Evolutionary conservation across 2,888 invertebrate genomes (phyloP), one percentile per base, ranked within the genome.

Genomic region (Colletes collaris): DNA sequence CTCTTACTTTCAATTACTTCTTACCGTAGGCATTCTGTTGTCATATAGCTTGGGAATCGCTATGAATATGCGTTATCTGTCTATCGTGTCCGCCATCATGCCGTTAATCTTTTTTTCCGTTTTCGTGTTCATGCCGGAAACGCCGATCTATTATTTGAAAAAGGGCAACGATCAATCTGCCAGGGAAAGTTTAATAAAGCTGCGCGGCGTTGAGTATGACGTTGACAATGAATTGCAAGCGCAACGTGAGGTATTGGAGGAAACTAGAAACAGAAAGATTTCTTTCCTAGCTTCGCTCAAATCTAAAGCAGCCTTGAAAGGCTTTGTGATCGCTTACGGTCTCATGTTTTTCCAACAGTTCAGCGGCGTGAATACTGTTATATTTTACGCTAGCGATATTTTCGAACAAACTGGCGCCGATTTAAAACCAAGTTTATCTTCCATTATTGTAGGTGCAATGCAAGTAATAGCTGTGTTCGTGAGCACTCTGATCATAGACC

Each of bases 271-370:
- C 6, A 94, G 95, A 73, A 94, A 94, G 0, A 93, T 94, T 0
- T 94, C 96, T 0, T 94, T 96, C 76, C 73, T 89, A 6, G 90
- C 93, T 1, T 94, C 95, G 0, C 94, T 96, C 11, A 94, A 94
- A 2, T 95, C 95, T 66, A 95, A 93, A 82, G 95, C 95, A 0
- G 95, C 96, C 0, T 91, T 95, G 35, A 96, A 95, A 90, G 97
- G 96, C 0, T 93, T 97, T 3, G 75, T 95, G 13, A 96, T 97
- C 76, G 96, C 96, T 82, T 95, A 96, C 90, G 95, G 96, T 3
- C 94, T 98, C 7, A 98, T 98, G 98, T 93, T 97, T 88, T 97
- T 98, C 93, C 98, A 98, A 91, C 98, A 98, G 92, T 94, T 98
- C 72, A 96, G 96, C 78, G 97, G 97, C 53, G 95, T 97, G 66